Percentiles rank a stretch among this genome's conserved stretches.
phyloP scores from a whole-genome alignment of 2,888 invertebrate species.

The Ochropleura leucogaster region DNA sequence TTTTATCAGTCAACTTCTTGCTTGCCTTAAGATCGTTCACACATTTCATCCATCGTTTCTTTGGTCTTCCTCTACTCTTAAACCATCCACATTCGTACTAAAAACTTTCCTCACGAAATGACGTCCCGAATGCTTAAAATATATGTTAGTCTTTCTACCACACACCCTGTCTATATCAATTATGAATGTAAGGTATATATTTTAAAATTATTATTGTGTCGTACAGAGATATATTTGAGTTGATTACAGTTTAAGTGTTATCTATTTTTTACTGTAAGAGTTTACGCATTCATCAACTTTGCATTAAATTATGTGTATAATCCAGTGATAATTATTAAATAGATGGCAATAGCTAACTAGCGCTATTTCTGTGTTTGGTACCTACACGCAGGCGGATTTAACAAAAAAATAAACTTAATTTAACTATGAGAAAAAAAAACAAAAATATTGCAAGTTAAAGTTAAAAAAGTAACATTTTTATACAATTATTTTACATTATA shows the following conservation, averaged over 20 bases:
- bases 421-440: background rate
- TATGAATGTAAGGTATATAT: conserved; percentile 18
- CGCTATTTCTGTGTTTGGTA: conserved; percentile 44
- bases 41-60: too few species aligned
- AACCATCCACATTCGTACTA: too few species aligned
- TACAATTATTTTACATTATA: background rate
- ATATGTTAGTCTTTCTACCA: too few species aligned
- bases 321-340: background rate
- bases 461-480: background rate
- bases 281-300: conserved; percentile 13
- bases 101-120: too few species aligned
- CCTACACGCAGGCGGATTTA: conserved; percentile 27
- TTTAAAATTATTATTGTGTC: background rate
- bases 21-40: too few species aligned
- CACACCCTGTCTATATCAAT: background rate
- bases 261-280: conserved; percentile 38
- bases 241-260: conserved; percentile 39
- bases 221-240: conserved; percentile 29
- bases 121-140: too few species aligned
- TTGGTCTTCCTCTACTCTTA: too few species aligned
- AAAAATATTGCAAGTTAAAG: background rate
- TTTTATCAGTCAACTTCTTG: too few species aligned
- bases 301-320: conserved; percentile 1
- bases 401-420: too few species aligned
- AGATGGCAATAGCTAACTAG: background rate